Percentiles rank a stretch among this genome's conserved stretches.
Evolutionary conservation across 2,113 vertebrate species (phyloP).

Genomic region (Macquaria ambigua): DNA sequence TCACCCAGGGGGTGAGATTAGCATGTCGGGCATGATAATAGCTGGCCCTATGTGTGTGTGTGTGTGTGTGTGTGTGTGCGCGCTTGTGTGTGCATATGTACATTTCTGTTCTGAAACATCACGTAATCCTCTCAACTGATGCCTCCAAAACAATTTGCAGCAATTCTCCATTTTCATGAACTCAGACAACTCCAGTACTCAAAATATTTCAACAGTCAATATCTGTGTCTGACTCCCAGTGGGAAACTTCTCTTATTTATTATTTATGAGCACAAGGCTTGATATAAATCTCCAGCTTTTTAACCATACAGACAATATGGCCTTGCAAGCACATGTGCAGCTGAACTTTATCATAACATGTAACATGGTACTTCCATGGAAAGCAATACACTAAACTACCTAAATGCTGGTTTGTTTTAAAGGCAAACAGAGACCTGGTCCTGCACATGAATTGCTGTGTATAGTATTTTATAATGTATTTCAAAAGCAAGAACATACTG

Average conservation of each 20-base stretch:
- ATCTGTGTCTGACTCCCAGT: not conserved
- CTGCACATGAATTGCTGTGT: not conserved
- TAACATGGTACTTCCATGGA: not conserved
- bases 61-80: constrained; percentile 8
- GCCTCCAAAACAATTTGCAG: constrained; percentile 41
- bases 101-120: constrained; percentile 43
- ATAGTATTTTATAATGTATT: not conserved
- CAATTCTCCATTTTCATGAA: constrained; percentile 37
- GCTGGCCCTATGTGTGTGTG: constrained; percentile 24
- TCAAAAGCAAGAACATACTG: not conserved
- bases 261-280: not conserved
- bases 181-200: not conserved
- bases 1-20: constrained; percentile 70
- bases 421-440: constrained; percentile 1
- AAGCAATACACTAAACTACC: not conserved
- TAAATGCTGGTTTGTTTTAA: constrained; percentile 1
- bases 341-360: not conserved
- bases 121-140: constrained; percentile 36
- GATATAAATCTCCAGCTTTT: constrained; percentile 1
- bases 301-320: not conserved
- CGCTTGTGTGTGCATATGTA: constrained; percentile 18
- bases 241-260: not conserved
- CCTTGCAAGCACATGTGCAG: not conserved
- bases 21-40: constrained; percentile 69
- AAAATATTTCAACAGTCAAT: constrained; percentile 12